Evolutionary conservation across 2,113 vertebrate species (phyloP).

Genomic region (Strix aluco): DNA sequence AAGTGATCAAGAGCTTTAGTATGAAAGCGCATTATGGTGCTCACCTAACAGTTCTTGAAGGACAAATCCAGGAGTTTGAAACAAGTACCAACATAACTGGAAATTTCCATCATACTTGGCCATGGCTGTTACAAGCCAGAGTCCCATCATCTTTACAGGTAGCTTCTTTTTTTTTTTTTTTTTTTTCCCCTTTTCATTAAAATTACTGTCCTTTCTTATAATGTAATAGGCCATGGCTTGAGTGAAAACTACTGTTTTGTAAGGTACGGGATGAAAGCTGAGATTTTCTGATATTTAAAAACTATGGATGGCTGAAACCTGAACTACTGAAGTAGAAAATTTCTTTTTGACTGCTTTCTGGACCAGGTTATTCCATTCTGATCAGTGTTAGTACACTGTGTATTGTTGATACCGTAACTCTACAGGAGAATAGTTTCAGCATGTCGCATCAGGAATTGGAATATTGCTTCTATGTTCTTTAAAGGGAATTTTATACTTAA

Average conservation of each 20-base stretch:
- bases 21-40: slow-evolving; percentile 65
- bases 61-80: slow-evolving; percentile 60
- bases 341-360: neutral
- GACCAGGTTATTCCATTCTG: neutral
- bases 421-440: neutral
- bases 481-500: neutral
- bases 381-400: neutral
- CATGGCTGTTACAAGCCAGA: slow-evolving; percentile 67
- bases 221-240: neutral
- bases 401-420: neutral
- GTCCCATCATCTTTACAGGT: slow-evolving; percentile 75
- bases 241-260: neutral
- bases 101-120: slow-evolving; percentile 72
- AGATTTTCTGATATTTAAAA: neutral
- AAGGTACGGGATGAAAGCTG: neutral
- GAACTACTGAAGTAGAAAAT: neutral
- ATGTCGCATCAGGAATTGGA: neutral
- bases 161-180: neutral
- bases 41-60: slow-evolving; percentile 30
- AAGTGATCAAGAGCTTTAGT: slow-evolving; percentile 50
- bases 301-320: neutral
- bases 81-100: slow-evolving; percentile 66
- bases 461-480: neutral
- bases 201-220: neutral
- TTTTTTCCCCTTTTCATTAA: neutral